These are phyloP conservation scores for Corydoras maculifer DNA, from an alignment of 2,113 vertebrate genomes.

Conservation along the genomic window DNA sequence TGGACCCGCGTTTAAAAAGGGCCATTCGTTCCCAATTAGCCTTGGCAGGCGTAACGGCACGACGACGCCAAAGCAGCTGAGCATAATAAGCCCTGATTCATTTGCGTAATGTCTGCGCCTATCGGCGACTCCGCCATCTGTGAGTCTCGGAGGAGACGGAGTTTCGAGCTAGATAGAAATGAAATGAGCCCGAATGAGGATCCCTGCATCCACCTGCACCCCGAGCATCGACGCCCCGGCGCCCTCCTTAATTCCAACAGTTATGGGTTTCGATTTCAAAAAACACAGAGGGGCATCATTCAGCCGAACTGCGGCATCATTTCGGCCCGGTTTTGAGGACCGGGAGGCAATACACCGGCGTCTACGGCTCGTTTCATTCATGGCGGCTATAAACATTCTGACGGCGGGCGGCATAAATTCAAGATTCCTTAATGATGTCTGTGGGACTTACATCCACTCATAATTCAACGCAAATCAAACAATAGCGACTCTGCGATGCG, in stretches of 20 bases:
- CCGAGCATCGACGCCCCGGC: too few species aligned
- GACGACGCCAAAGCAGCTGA: neutral
- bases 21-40: constrained; percentile 15
- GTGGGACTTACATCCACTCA: too few species aligned
- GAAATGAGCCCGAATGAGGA: neutral
- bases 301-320: too few species aligned
- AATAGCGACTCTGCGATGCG: neutral
- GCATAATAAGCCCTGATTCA: constrained; percentile 21
- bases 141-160: constrained; percentile 22
- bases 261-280: too few species aligned
- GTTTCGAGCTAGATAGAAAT: constrained; percentile 10
- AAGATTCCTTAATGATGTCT: too few species aligned
- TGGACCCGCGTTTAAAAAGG: neutral
- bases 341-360: too few species aligned
- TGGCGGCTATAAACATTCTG: too few species aligned
- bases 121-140: constrained; percentile 32
- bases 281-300: too few species aligned
- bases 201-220: neutral
- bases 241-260: too few species aligned
- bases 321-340: too few species aligned
- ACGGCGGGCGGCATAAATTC: too few species aligned
- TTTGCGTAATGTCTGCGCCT: constrained; percentile 29
- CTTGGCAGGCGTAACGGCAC: constrained; percentile 6
- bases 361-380: too few species aligned
- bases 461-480: neutral